phyloP scores from a whole-genome alignment of 2,888 invertebrate genomes.

The Pristionchus japonicus region DNA sequence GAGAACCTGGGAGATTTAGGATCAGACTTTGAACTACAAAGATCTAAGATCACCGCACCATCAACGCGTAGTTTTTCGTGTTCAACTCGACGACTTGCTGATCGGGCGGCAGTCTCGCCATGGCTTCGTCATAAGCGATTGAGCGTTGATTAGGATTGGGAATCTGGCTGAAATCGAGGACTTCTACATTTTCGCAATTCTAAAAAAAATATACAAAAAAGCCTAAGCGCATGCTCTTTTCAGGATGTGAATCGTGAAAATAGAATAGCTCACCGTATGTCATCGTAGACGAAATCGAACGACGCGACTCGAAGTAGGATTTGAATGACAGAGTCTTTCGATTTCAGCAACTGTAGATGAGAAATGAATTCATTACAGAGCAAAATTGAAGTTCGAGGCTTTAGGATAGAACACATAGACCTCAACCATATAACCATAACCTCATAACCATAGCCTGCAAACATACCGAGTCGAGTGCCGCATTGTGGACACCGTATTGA shows the following conservation, averaged over 20 bases:
- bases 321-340: not conserved
- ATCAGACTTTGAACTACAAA: not conserved
- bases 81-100: not conserved
- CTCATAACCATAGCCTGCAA: no score
- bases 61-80: not conserved
- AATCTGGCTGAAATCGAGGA: not conserved
- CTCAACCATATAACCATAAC: no score
- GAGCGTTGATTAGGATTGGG: no score
- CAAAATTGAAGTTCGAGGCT: no score
- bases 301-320: not conserved
- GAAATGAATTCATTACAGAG: no score
- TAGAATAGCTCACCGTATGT: not conserved
- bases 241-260: no score
- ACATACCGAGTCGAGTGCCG: not conserved
- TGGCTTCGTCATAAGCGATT: not conserved
- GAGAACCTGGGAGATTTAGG: not conserved
- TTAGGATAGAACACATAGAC: no score
- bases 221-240: not conserved
- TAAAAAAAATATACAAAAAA: not conserved
- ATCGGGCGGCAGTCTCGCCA: not conserved
- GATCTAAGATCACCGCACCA: not conserved
- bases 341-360: not conserved
- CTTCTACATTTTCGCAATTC: not conserved
- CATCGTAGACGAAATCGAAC: not conserved
- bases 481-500: not conserved